Conservation (phyloP, 1,140 invertebrate genomes). For the Thaumatotibia leucotreta region DNA sequence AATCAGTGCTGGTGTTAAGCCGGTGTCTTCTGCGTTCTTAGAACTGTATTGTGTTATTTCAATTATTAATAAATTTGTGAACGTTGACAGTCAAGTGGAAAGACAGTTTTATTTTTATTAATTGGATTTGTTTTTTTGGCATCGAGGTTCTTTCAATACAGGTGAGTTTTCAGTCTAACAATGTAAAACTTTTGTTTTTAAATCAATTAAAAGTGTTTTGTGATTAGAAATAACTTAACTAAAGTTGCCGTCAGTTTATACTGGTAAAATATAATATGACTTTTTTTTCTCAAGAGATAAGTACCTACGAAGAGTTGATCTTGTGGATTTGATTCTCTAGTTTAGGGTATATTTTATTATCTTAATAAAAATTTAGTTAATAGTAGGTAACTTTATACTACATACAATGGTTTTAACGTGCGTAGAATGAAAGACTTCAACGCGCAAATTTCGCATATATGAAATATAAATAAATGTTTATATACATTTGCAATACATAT, state of each 20-base stretch:
- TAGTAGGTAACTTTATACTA: too few species aligned
- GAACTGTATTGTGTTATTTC: slow-evolving; percentile 36
- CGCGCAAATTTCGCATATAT: slow-evolving; percentile 21
- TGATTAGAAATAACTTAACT: too few species aligned
- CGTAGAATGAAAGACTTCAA: slow-evolving; percentile 40
- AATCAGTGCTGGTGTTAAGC: slow-evolving; percentile 60
- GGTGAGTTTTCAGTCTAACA: slow-evolving; percentile 26
- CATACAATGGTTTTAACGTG: neutral
- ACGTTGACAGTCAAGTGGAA: slow-evolving; percentile 20
- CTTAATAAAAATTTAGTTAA: neutral
- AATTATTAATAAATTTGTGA: slow-evolving; percentile 56
- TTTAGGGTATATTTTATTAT: slow-evolving; percentile 23
- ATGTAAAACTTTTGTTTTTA: neutral
- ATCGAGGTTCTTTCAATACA: neutral
- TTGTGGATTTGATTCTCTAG: slow-evolving; percentile 13
- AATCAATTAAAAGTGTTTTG: neutral
- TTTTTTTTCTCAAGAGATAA: neutral
- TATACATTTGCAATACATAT: too few species aligned
- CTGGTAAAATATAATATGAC: neutral
- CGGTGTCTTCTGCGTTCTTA: slow-evolving; percentile 54
- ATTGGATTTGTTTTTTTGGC: neutral
- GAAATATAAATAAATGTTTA: too few species aligned
- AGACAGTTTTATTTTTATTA: neutral
- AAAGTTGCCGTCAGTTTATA: too few species aligned
- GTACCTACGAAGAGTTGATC: neutral